Evolutionary conservation across 35 echinoderm and acorn worm genomes (phyloP).

Genomic region (Apostichopus parvimensis): DNA sequence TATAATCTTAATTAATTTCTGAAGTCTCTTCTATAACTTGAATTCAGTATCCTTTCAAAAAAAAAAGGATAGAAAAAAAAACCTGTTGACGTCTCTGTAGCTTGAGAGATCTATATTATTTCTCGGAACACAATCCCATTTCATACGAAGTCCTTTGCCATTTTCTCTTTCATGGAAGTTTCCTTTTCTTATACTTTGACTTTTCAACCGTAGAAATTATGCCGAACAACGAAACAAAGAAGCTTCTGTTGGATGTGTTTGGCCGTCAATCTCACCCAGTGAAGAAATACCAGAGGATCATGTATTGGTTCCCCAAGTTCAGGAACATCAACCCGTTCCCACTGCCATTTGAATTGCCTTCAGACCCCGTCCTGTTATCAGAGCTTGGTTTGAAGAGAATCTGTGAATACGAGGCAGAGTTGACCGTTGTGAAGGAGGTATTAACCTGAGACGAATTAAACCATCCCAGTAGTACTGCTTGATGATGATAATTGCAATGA

Average conservation of each 20-base stretch:
- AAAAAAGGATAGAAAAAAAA: no score
- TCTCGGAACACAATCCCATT: no score
- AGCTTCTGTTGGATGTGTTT: slow-evolving; percentile 76
- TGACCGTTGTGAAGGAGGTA: slow-evolving; percentile 70
- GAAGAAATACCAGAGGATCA: slow-evolving; percentile 93
- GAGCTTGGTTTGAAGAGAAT: slow-evolving; percentile 91
- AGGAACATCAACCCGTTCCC: no score
- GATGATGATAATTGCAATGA: neutral
- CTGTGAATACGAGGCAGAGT: slow-evolving; percentile 91
- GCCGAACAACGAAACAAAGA: slow-evolving; percentile 94
- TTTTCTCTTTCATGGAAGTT: neutral
- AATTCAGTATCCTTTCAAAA: no score
- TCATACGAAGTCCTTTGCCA: no score
- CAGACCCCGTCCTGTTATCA: slow-evolving; percentile 71
- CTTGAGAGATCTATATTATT: no score
- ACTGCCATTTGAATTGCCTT: slow-evolving; percentile 72
- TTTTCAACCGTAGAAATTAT: slow-evolving; percentile 68
- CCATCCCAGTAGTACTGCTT: neutral
- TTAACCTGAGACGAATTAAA: neutral
- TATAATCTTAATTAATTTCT: no score
- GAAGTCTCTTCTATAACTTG: no score
- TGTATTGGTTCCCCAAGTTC: slow-evolving; percentile 99
- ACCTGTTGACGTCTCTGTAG: no score
- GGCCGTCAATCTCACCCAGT: slow-evolving; percentile 79
- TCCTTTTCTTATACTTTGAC: neutral